Base-by-base conservation (phyloP, 2,888 invertebrate species). In the Artemia sp. region DNA sequence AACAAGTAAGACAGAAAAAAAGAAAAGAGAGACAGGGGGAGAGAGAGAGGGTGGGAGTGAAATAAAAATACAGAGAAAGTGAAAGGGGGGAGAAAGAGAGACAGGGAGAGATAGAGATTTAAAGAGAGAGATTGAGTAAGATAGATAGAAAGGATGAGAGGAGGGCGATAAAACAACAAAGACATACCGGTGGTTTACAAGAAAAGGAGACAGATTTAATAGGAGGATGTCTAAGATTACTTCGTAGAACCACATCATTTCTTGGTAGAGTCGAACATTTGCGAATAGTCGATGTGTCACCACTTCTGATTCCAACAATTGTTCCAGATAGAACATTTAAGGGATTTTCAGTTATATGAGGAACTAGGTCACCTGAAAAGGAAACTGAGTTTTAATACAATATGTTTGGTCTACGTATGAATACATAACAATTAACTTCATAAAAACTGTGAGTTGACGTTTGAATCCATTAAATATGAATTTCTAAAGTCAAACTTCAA, bases 281-380 rank as follows among this genome's bases (percentile, higher is more conserved):
- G 14, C 64, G 64, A n/a, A 19, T n/a, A 24, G 9, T n/a, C 58
- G 58, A 12, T 53, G 58, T 58, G 64, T 58, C 64, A n/a, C 64
- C 64, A 24, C 64, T 24, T 9, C 11, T 9, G n/a, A 58, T 58
- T 24, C 64, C 11, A 58, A 58, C 64, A 58, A 58, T 58, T 24
- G 64, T 58, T 11, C 64, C 64, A 58, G 64, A 58, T 0, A 70
- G 71, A 51, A 66, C 64, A 69, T 70, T 67, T 11, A 70, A 68
- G 12, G 70, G 70, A 19, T 70, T 70, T 51, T 68, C 66, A 19
- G 67, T 70, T 14, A 70, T 70, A 53, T 70, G 70, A 4, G 70
- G 70, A 66, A 70, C 67, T 51, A 58, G 64, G n/a, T 69, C 69
- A 12, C 10, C 38, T 66, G 8, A 24, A 58, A 58, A 58, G 64